These are phyloP conservation scores for Halcyon chelicuti DNA, from an alignment of 2,797 vertebrate genomes.

Conservation along the genomic window DNA sequence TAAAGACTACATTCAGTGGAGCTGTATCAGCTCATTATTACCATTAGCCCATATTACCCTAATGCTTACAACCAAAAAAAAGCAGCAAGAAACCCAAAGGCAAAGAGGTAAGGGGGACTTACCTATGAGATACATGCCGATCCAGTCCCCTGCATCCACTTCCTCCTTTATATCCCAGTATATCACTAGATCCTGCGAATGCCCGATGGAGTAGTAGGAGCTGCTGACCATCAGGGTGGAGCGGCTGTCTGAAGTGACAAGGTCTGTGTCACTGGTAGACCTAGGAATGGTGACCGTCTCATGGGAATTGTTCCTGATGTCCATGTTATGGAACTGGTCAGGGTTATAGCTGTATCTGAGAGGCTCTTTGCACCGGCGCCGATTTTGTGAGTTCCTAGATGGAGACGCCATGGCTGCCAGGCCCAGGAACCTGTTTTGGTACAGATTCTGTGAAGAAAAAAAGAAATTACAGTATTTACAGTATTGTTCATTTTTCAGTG, in stretches of 20 bases:
- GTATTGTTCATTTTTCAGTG: neutral
- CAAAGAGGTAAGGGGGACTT: slow-evolving; percentile 49
- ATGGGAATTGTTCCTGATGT: slow-evolving; percentile 83
- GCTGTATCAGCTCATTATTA: neutral
- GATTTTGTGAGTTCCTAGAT: slow-evolving; percentile 88
- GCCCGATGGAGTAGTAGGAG: slow-evolving; percentile 90
- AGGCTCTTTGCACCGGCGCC: slow-evolving; percentile 90
- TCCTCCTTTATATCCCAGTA: slow-evolving; percentile 99
- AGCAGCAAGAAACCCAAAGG: neutral
- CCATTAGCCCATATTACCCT: neutral
- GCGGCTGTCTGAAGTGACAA: slow-evolving; percentile 91
- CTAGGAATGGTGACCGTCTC: slow-evolving; percentile 86
- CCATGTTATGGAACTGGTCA: slow-evolving; percentile 85
- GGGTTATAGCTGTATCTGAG: slow-evolving; percentile 90
- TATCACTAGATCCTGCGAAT: slow-evolving; percentile 91
- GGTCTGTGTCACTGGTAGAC: slow-evolving; percentile 94
- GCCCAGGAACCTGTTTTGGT: slow-evolving; percentile 95
- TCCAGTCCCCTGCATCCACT: slow-evolving; percentile 97
- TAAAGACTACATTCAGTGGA: neutral
- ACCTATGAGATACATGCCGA: slow-evolving; percentile 98
- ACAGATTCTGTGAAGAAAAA: slow-evolving; percentile 88
- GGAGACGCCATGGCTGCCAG: slow-evolving; percentile 97
- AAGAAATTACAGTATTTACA: neutral
- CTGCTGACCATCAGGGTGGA: slow-evolving; percentile 93
- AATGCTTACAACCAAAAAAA: neutral